Percentiles rank a stretch among this genome's conserved stretches.
Conservation (phyloP, 2,888 invertebrate species). For the Lochmaea capreae region DNA sequence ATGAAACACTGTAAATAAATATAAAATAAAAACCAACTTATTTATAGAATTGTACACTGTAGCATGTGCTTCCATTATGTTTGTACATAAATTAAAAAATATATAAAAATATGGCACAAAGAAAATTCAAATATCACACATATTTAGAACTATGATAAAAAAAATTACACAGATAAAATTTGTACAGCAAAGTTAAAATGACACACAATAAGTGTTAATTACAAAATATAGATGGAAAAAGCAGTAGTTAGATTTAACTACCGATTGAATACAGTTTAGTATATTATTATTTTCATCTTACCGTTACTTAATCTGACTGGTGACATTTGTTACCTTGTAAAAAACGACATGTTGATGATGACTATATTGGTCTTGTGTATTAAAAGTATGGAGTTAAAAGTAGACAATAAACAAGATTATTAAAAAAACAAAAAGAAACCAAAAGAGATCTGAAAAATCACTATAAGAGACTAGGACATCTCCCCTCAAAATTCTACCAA, state of each 20-base stretch:
- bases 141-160: neutral
- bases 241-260: neutral
- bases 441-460: too few relatives aligned
- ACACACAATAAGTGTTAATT: neutral
- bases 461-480: too few relatives aligned
- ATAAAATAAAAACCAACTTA: neutral
- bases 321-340: too few relatives aligned
- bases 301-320: too few relatives aligned
- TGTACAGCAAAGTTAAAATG: neutral
- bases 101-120: constrained; percentile 6
- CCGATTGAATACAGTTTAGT: neutral
- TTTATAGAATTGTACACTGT: neutral
- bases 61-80: neutral
- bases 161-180: neutral
- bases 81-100: constrained; percentile 3
- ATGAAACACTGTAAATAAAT: neutral
- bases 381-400: too few relatives aligned
- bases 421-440: too few relatives aligned
- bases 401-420: too few relatives aligned
- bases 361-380: too few relatives aligned
- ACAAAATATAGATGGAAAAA: neutral
- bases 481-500: too few relatives aligned
- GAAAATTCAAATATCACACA: constrained; percentile 12
- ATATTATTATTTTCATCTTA: too few relatives aligned
- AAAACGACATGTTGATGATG: too few relatives aligned